Evolutionary conservation across 2,888 invertebrate genomes (phyloP), one percentile per base, ranked within the genome.

Genomic region (Mythimna pallens): DNA sequence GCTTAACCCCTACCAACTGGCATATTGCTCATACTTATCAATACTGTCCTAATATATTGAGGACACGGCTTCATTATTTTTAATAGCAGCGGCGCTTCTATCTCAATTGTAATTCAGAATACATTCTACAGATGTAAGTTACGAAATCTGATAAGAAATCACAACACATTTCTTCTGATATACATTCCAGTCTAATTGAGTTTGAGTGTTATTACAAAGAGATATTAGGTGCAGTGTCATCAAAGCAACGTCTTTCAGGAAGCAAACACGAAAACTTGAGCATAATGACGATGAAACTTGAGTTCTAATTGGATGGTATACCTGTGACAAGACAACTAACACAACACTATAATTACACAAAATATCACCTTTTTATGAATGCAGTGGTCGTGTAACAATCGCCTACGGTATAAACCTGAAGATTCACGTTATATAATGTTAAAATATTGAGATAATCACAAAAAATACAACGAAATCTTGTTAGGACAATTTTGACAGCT

Each of bases 401-500:
- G 20, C 10, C 36, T 40, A 34, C 61, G 40, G 43, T 25, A 30
- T 59, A 63, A 55, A 57, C 68, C 34, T 52, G 6, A 25, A 69
- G 65, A 79, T 79, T 76, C 74, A 25, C 40, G 76, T 86, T 84
- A 83, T 75, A 78, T 85, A 84, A 84, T 76, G 71, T 59, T 12
- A 76, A 70, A 83, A 74, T 69, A 86, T 57, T 58, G 30, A 61
- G 77, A 69, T 84, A 84, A 81, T 83, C 77, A 62, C 61, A 59
- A 79, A 84, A 88, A 86, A 87, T 86, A 87, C 73, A 78, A 62
- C 68, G 80, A 88, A 88, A 90, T 90, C 87, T 87, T 88, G 84
- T 75, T 79, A 80, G 65, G 76, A 79, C 65, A 88, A 89, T 80
- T 91, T 90, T 94, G 94, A 94, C 94, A 94, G 93, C 90, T 93